Evolutionary conservation across 2,113 vertebrate species (phyloP), one percentile per base, ranked within the genome.

Genomic region (Machaerirhynchus nigripectus): DNA sequence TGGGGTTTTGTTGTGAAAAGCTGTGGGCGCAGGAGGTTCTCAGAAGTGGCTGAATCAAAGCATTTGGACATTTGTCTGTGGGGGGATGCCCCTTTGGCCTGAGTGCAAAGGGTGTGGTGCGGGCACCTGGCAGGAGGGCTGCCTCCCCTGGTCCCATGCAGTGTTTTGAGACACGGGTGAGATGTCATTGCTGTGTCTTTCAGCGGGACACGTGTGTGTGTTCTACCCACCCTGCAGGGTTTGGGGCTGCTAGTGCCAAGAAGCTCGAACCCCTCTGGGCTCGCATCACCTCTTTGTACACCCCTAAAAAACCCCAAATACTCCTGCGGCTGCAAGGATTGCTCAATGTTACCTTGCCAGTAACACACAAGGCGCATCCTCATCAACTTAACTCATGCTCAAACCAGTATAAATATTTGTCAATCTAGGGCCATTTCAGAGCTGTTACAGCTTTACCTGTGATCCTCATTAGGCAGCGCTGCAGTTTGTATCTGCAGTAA

Each of bases 401-500:
- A 22, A 50, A n/a, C 22, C 57, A 56, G 67, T 20, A 28, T 13
- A 92, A 95, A n/a, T 81, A 67, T 93, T 89, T 77, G 64, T 74
- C 74, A n/a, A 81, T 77, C 73, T 22, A 18, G 26, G 56, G 26
- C 26, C 37, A 42, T 81, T 53, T 57, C 74, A 80, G 67, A 89
- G 73, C 76, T 87, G 53, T 69, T 65, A 33, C 68, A 86, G 68
- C 64, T 81, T 69, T 59, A 78, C 84, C 89, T 87, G 77, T 40
- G 59, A 33, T 33, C 70, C 39, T 67, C 23, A 84, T 57, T 46
- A 69, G 68, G 91, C 63, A 92, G 59, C 10, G 6, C 68, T 75
- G 91, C 17, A 77, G 46, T 42, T 65, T 87, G 18, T 40, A 44
- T 80, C 75, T 76, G 67, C 79, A 86, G 11, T 44, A 47, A 68